phyloP scores from a whole-genome alignment of 2,888 invertebrate genomes.

The Eudemis profundana region DNA sequence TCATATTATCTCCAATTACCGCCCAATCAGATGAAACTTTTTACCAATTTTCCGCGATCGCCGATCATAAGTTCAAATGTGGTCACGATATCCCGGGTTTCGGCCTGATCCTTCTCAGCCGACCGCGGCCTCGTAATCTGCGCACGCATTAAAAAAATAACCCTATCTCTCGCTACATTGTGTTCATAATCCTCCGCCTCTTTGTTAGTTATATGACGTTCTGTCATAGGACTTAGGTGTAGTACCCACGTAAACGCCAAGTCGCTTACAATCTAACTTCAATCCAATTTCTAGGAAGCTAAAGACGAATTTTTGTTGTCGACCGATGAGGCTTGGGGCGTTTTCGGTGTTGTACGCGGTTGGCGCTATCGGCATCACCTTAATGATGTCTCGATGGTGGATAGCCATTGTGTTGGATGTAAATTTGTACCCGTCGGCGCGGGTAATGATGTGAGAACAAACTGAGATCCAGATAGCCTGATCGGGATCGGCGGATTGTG shows the following conservation, averaged over 20 bases:
- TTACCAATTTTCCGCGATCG: conserved; percentile 76
- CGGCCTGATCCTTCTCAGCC: conserved; percentile 77
- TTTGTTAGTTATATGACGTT: conserved; percentile 78
- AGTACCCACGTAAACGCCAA: conserved; percentile 64
- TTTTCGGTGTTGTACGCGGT: conserved; percentile 61
- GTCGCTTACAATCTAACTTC: conserved; percentile 49
- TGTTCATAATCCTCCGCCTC: conserved; percentile 68
- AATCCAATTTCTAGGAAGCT: conserved; percentile 49
- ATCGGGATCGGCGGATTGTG: conserved; percentile 79
- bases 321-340: conserved; percentile 55
- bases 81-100: conserved; percentile 75
- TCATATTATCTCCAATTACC: conserved; percentile 25
- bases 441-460: conserved; percentile 86
- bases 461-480: conserved; percentile 84
- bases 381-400: conserved; percentile 86
- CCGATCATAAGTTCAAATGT: conserved; percentile 80
- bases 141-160: conserved; percentile 60
- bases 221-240: conserved; percentile 62
- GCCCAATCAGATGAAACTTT: conserved; percentile 48
- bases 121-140: conserved; percentile 62
- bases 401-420: conserved; percentile 86
- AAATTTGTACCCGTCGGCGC: conserved; percentile 86
- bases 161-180: conserved; percentile 62
- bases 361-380: conserved; percentile 86
- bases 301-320: conserved; percentile 59